Percentiles rank a stretch among this genome's conserved stretches.
Evolutionary conservation across 2,113 vertebrate species (phyloP).

Genomic region (Psittacula cyanocephala): DNA sequence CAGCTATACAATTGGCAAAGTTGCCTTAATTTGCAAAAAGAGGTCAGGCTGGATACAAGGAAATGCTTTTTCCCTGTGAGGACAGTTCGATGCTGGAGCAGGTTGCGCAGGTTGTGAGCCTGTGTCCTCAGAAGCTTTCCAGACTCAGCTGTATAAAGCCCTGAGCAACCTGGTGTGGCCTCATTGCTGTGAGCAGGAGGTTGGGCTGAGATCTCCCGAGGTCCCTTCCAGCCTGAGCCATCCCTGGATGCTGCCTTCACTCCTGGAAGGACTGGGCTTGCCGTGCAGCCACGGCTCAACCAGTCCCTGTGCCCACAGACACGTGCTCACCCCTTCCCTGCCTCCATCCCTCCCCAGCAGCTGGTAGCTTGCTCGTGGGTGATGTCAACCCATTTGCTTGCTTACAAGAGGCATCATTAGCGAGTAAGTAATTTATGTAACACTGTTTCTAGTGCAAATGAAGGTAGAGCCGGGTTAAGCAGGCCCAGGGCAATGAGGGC

Average conservation of each 20-base stretch:
- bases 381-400: constrained; percentile 37
- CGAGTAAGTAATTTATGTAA: constrained; percentile 14
- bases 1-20: neutral
- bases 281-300: neutral
- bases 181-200: neutral
- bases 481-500: neutral
- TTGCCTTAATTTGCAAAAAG: neutral
- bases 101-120: neutral
- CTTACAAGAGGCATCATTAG: constrained; percentile 10
- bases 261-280: neutral
- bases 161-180: neutral
- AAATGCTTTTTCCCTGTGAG: neutral
- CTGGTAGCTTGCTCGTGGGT: neutral
- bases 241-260: neutral
- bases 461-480: neutral
- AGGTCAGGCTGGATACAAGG: neutral
- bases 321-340: neutral
- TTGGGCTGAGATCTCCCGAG: neutral
- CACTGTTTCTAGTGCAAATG: neutral
- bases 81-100: neutral
- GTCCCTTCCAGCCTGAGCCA: neutral
- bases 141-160: neutral
- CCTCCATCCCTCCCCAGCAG: neutral
- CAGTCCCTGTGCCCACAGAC: rapidly evolving
- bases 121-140: neutral